A percentile compares a stretch with the other conserved stretches of the same genome.
These are phyloP conservation scores for Delia radicum DNA, from an alignment of 1,140 invertebrate species.

Conservation along the genomic window DNA sequence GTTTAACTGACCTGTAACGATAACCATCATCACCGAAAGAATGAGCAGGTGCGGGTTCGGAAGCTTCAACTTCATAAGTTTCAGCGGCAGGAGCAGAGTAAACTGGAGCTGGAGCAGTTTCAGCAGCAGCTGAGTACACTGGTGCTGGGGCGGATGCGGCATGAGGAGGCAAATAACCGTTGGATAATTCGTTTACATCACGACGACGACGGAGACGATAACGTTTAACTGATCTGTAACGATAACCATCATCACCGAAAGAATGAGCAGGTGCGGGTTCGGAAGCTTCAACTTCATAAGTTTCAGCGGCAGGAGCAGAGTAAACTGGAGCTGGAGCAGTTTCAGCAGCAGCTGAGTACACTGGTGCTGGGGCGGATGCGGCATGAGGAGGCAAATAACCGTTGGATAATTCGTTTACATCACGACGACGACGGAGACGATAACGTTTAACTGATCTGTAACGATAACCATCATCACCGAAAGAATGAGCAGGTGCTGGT, in stretches of 20 bases:
- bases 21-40: conserved; percentile 24
- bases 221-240: conserved; percentile 24
- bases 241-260: conserved; percentile 21
- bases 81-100: conserved; percentile 6
- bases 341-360: background rate
- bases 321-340: background rate
- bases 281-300: conserved; percentile 1
- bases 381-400: background rate
- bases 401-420: conserved; percentile 27
- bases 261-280: background rate
- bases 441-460: conserved; percentile 22
- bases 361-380: background rate
- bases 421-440: conserved; percentile 11
- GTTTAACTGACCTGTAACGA: conserved; percentile 25
- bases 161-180: conserved; percentile 35
- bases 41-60: background rate
- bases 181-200: conserved; percentile 28
- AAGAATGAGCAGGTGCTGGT: background rate
- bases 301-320: background rate
- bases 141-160: background rate
- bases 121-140: background rate
- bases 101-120: background rate
- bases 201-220: conserved; percentile 21
- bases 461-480: conserved; percentile 22
- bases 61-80: background rate